These are phyloP conservation scores for Pithys albifrons DNA, from an alignment of 2,113 vertebrate genomes.

Conservation along the genomic window DNA sequence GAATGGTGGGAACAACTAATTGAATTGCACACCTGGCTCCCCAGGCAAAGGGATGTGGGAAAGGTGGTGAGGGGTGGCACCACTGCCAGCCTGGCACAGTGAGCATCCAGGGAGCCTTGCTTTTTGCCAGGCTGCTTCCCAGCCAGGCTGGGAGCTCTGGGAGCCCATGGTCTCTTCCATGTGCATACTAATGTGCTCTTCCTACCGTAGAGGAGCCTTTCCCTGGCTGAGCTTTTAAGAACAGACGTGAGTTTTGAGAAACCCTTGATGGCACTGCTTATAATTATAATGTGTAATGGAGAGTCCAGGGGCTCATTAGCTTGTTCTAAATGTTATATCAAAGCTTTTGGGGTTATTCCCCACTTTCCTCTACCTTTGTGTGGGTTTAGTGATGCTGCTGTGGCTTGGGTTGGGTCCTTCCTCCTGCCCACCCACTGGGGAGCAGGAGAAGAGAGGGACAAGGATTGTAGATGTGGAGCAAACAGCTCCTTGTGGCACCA, in stretches of 20 bases:
- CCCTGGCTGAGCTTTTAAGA: conserved; percentile 62
- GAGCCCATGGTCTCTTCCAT: background rate
- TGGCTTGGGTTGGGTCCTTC: background rate
- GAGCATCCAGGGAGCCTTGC: background rate
- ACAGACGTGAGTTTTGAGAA: conserved; percentile 62
- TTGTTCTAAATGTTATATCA: conserved; percentile 11
- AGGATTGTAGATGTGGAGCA: fast-evolving
- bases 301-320: conserved; percentile 56
- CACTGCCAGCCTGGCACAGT: fast-evolving
- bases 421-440: background rate
- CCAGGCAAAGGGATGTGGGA: fast-evolving
- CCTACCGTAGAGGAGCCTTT: conserved; percentile 41
- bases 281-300: conserved; percentile 75
- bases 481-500: background rate
- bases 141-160: background rate
- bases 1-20: fast-evolving
- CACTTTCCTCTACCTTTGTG: background rate
- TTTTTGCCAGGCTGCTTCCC: background rate
- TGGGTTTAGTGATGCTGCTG: background rate
- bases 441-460: background rate
- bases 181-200: conserved; percentile 58
- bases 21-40: fast-evolving
- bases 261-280: conserved; percentile 51
- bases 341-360: conserved; percentile 36
- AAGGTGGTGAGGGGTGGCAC: background rate